Evolutionary conservation across 2,113 vertebrate species (phyloP).

Genomic region (Pteronura brasiliensis): DNA sequence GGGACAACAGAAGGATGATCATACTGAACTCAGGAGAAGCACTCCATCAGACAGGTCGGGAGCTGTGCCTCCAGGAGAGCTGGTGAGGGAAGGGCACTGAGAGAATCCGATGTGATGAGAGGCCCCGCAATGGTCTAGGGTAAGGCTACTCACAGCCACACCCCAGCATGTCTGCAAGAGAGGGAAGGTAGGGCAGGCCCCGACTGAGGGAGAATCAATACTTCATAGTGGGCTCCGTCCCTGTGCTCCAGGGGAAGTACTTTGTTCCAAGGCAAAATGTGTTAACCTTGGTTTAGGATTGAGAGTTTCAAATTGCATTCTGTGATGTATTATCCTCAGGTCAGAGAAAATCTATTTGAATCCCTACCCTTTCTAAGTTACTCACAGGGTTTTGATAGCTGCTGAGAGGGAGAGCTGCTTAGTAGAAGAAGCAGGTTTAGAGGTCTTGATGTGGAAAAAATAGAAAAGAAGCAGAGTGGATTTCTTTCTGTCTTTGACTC

Average conservation of each 20-base stretch:
- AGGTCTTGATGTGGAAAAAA: neutral
- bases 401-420: neutral
- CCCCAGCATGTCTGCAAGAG: neutral
- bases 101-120: neutral
- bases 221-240: neutral
- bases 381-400: neutral
- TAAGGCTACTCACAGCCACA: neutral
- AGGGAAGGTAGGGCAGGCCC: neutral
- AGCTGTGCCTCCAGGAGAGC: neutral
- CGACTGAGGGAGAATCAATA: neutral
- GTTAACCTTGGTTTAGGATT: neutral
- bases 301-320: neutral
- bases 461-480: neutral
- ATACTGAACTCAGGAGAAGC: neutral
- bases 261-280: neutral
- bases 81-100: neutral
- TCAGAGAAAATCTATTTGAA: neutral
- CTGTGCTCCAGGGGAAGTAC: neutral
- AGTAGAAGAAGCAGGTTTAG: neutral
- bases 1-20: neutral
- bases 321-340: neutral
- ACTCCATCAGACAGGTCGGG: neutral
- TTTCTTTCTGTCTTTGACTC: conserved; percentile 31
- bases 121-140: neutral
- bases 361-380: neutral